These are phyloP conservation scores for Lasius fuliginosus DNA, from an alignment of 2,888 invertebrate genomes.

Conservation along the genomic window DNA sequence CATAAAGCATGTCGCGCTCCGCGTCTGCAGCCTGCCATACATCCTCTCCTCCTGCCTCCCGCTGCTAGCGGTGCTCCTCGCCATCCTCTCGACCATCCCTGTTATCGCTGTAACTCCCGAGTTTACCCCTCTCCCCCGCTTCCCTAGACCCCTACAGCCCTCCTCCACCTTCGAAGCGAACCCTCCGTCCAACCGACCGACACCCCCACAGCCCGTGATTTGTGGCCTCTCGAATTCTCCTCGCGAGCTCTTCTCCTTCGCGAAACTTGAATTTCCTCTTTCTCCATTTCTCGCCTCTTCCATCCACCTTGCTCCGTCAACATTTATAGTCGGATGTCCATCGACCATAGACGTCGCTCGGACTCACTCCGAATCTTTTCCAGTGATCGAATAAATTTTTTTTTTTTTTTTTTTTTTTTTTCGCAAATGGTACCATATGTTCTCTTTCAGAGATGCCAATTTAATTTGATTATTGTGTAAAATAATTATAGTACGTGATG, in stretches of 20 bases:
- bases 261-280: constrained; percentile 71
- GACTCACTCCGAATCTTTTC: constrained; percentile 30
- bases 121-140: constrained; percentile 73
- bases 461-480: background rate
- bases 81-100: constrained; percentile 67
- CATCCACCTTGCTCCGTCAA: constrained; percentile 45
- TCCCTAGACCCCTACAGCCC: constrained; percentile 68
- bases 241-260: constrained; percentile 76
- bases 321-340: constrained; percentile 48
- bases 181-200: constrained; percentile 73
- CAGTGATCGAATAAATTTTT: constrained; percentile 26
- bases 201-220: constrained; percentile 79
- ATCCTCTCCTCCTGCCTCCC: constrained; percentile 66
- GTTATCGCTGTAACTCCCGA: constrained; percentile 70
- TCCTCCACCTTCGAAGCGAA: constrained; percentile 78
- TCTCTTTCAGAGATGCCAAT: background rate
- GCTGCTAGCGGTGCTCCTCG: constrained; percentile 54
- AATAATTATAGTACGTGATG: background rate
- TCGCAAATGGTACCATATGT: constrained; percentile 11
- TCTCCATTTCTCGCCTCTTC: constrained; percentile 52
- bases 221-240: constrained; percentile 83
- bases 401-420: constrained; percentile 12
- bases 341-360: constrained; percentile 9
- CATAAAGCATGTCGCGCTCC: constrained; percentile 86
- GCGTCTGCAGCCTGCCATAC: constrained; percentile 82